Percentiles rank a stretch among this genome's conserved stretches.
Conservation (phyloP, 2,797 vertebrate genomes). For the Oryzias dopingdopingensis region DNA sequence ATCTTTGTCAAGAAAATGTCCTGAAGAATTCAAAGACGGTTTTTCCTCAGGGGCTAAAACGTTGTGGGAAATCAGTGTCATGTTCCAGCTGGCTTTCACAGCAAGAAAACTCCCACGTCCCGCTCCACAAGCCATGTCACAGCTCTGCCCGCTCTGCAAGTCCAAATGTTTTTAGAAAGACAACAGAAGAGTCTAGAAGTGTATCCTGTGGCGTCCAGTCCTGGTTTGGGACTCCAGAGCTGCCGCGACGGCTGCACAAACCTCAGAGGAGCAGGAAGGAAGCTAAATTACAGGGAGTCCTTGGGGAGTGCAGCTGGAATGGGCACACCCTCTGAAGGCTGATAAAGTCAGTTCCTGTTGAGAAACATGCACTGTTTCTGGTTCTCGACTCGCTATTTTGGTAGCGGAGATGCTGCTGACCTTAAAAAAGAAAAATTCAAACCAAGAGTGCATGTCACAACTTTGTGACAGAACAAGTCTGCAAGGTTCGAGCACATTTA, state of each 20-base stretch:
- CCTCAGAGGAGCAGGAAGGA: slow-evolving; percentile 38
- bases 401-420: background rate
- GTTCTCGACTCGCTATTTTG: background rate
- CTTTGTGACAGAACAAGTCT: too few species aligned
- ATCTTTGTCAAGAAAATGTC: too few species aligned
- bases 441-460: too few species aligned
- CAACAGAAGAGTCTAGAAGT: background rate
- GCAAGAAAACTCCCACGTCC: slow-evolving; percentile 10
- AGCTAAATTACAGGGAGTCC: slow-evolving; percentile 72
- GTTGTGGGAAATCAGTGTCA: slow-evolving; percentile 2
- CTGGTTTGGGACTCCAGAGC: background rate
- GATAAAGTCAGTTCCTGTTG: slow-evolving; percentile 53
- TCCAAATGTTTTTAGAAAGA: background rate
- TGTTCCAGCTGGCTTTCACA: slow-evolving; percentile 9
- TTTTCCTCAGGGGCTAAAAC: too few species aligned
- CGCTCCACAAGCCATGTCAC: background rate
- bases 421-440: too few species aligned
- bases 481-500: too few species aligned
- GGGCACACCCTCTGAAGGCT: slow-evolving; percentile 64
- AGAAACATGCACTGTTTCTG: background rate
- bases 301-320: slow-evolving; percentile 62
- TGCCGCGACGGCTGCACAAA: background rate
- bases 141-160: background rate
- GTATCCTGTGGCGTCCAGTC: background rate
- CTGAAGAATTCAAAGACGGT: background rate